These are phyloP conservation scores for Opisthograptis luteolata DNA, from an alignment of 2,888 invertebrate genomes.

Conservation along the genomic window DNA sequence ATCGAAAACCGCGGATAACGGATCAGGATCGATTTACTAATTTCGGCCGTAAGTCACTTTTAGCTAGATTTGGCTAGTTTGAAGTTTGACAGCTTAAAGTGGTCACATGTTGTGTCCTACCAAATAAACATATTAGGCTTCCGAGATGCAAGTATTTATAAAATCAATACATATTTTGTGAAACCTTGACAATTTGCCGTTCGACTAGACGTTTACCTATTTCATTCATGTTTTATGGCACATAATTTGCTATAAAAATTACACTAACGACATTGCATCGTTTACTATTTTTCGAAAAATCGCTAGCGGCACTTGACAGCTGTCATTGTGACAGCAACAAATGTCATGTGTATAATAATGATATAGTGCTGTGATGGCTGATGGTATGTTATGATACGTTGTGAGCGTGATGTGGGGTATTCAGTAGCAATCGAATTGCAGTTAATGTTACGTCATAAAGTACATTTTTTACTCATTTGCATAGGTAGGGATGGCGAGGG, in stretches of 20 bases:
- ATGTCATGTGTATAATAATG: conserved; percentile 50
- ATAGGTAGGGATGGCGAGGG: conserved; percentile 36
- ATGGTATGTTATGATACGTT: conserved; percentile 13
- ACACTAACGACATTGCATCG: not conserved
- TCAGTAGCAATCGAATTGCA: conserved; percentile 60
- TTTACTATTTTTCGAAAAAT: no score
- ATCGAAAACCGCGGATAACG: no score
- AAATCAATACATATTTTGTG: no score
- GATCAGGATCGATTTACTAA: no score
- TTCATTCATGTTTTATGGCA: conserved; percentile 6
- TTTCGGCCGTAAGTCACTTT: no score
- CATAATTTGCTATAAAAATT: not conserved
- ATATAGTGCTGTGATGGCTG: conserved; percentile 12
- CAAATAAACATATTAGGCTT: no score
- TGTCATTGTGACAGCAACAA: conserved; percentile 52
- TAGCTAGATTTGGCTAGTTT: no score
- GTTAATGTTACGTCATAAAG: conserved; percentile 66
- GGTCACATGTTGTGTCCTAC: no score
- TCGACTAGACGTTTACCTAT: conserved; percentile 6
- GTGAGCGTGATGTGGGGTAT: conserved; percentile 49
- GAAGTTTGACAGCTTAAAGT: no score
- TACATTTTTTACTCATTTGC: conserved; percentile 53
- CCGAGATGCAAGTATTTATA: no score
- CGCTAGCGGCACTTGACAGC: conserved; percentile 34
- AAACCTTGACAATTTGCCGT: no score